phyloP scores from a whole-genome alignment of 1,140 invertebrate genomes.

The Eueides isabella region DNA sequence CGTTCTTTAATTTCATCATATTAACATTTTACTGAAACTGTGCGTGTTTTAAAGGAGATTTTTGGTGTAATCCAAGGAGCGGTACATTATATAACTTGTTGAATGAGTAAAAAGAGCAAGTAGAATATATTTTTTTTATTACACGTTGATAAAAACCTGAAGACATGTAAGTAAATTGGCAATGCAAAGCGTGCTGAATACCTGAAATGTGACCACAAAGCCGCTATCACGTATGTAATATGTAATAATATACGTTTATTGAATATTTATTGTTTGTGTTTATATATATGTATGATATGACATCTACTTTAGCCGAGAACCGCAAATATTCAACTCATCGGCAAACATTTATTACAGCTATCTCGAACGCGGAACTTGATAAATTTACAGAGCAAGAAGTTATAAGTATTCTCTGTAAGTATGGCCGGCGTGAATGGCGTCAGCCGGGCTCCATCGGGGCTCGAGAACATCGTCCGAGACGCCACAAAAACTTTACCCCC shows the following conservation, averaged over 20 bases:
- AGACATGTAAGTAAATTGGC: neutral
- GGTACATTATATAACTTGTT: neutral
- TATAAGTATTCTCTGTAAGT: slow-evolving; percentile 64
- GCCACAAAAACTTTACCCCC: slow-evolving; percentile 71
- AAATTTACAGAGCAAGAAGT: slow-evolving; percentile 70
- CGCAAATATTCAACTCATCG: slow-evolving; percentile 50
- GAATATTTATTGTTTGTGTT: neutral
- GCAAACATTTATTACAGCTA: slow-evolving; percentile 60
- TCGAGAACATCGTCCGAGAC: slow-evolving; percentile 62
- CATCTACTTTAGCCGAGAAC: slow-evolving; percentile 31
- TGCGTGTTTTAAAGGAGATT: no score
- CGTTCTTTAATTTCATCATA: no score
- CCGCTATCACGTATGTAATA: slow-evolving; percentile 1
- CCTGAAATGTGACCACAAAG: slow-evolving; percentile 20
- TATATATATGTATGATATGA: slow-evolving; percentile 27
- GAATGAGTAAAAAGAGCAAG: neutral
- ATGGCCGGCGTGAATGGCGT: slow-evolving; percentile 40
- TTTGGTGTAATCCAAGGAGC: no score
- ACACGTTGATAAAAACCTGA: neutral
- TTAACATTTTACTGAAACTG: no score
- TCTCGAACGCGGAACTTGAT: slow-evolving; percentile 59
- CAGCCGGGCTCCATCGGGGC: slow-evolving; percentile 48
- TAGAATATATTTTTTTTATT: neutral
- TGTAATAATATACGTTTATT: slow-evolving; percentile 19
- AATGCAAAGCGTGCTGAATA: slow-evolving; percentile 18